Evolutionary conservation across 1,140 invertebrate genomes (phyloP), one percentile per base, ranked within the genome.

Genomic region (Campodea augens): DNA sequence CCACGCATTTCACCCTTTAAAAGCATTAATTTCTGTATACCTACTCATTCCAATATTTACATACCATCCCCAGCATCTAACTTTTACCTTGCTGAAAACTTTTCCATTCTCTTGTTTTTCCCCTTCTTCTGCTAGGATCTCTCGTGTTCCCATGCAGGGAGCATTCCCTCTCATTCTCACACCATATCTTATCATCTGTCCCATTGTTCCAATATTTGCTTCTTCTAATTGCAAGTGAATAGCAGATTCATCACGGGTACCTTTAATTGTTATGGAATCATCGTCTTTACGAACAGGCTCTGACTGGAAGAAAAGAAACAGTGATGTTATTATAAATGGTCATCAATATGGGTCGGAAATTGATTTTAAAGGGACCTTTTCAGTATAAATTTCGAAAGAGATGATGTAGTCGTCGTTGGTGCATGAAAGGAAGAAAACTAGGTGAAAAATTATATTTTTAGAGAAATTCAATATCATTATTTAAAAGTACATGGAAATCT

Each of bases 61-160:
- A 32, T 10, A 15, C 27, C 27, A 32, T 7, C 27, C 27, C 27
- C 27, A 32, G 27, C 27, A 32, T 10, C 7, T 32, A 32, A 15
- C 7, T 32, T 15, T 32, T 32, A 81, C 78, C 72, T 99, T 98
- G 66, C 96, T 96, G 57, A 98, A 98, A 19, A 95, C 72, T 57
- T 85, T 75, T 38, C 93, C 93, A 63, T 95, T 92, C 1, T 81
- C 75, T 59, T 97, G 90, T 1, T 77, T 60, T 60, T 98, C 92
- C 56, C 97, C 88, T 57, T 93, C 88, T 60, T 95, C 91, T 39
- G 78, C 77, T 3, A 96, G 66, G 41, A 98, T 79, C 53, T 91
- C 74, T 38, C 95, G 68, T 0, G 88, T 92, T 10, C 95, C 95
- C 22, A 97, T 69, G 55, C 87, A 93, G 25, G 66, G 72, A 52